Evolutionary conservation across 2,797 vertebrate genomes (phyloP), one percentile per base, ranked within the genome.

Genomic region (Cuculus canorus): DNA sequence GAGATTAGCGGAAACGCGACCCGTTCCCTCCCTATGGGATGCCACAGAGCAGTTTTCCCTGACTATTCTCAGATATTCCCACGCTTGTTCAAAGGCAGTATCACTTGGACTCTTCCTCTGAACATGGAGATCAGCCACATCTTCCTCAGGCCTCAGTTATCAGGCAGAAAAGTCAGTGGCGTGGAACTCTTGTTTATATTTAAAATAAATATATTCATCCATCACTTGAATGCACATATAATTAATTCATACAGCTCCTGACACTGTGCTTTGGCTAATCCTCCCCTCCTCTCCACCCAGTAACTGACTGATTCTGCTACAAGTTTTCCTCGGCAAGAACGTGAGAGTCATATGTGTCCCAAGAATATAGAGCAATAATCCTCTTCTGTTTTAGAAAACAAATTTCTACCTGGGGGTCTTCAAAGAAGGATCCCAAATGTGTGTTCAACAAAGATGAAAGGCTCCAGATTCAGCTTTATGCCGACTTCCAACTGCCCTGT

Each of bases 281-380:
- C 68, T 88, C 43, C 57, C 70, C 52, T 91, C 35, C 71, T 87
- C 76, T 69, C 66, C 52, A 86, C 25, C 50, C 21, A 6, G 63
- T 82, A 72, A 94, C 78, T 59, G 77, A 96, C 75, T 97, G 63
- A 94, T 68, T 83, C 73, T 80, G 75, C 88, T 91, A 80, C 45
- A 86, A 89, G 63, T 54, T 85, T 72, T 91, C 81, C 57, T 82
- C 3, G 27, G 84, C 37, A 32, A 91, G 96, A 97, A 90, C 0
- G 4, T 1, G 10, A 21, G 85, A 70, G 73, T 71, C 61, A 56
- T 80, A 64, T 0, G 7, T 88, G 96, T 97, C 96, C 50, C 59
- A 96, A 95, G 93, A 80, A 97, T 95, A 94, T 19, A 41, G 64
- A 96, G 66, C 54, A 95, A 94, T 33, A 66, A 33, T 81, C 84